A percentile compares a stretch with the other conserved stretches of the same genome.
These are phyloP conservation scores for Philereme transversata DNA, from an alignment of 2,888 invertebrate genomes.

Conservation along the genomic window DNA sequence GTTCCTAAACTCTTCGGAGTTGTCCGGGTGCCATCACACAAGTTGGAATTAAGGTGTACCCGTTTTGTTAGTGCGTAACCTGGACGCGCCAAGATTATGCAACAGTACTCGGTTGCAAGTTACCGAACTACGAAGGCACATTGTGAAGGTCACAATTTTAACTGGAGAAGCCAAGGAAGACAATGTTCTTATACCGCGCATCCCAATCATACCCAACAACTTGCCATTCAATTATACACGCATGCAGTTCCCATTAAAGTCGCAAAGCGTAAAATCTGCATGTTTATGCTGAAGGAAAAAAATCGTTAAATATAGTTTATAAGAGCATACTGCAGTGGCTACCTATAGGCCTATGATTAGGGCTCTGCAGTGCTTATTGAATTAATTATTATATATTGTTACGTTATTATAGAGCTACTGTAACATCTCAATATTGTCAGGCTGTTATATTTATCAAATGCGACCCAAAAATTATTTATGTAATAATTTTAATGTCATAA, in stretches of 20 bases:
- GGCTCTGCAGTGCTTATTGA: too few relatives aligned
- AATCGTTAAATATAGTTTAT: too few relatives aligned
- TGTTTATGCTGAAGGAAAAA: too few relatives aligned
- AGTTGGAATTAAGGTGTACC: constrained; percentile 42
- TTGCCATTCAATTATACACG: constrained; percentile 42
- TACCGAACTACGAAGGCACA: constrained; percentile 3
- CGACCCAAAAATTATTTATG: too few relatives aligned
- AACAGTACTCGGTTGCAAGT: constrained; percentile 13
- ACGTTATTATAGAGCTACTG: too few relatives aligned
- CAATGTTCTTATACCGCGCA: constrained; percentile 42
- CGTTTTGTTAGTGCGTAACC: constrained; percentile 16
- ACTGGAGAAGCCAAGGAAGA: constrained; percentile 42
- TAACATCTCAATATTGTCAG: too few relatives aligned
- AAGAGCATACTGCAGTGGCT: too few relatives aligned
- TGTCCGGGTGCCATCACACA: constrained; percentile 42
- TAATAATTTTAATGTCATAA: too few relatives aligned
- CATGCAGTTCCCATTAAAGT: constrained; percentile 42
- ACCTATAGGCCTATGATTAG: too few relatives aligned
- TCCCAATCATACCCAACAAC: constrained; percentile 43
- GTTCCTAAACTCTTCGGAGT: constrained; percentile 44
- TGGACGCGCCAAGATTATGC: constrained; percentile 17
- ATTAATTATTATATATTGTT: too few relatives aligned
- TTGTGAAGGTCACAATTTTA: constrained; percentile 39
- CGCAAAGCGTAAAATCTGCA: too few relatives aligned
- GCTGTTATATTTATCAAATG: too few relatives aligned